Evolutionary conservation across 2,888 invertebrate genomes (phyloP), one percentile per base, ranked within the genome.

Genomic region (Drosophila monieri): DNA sequence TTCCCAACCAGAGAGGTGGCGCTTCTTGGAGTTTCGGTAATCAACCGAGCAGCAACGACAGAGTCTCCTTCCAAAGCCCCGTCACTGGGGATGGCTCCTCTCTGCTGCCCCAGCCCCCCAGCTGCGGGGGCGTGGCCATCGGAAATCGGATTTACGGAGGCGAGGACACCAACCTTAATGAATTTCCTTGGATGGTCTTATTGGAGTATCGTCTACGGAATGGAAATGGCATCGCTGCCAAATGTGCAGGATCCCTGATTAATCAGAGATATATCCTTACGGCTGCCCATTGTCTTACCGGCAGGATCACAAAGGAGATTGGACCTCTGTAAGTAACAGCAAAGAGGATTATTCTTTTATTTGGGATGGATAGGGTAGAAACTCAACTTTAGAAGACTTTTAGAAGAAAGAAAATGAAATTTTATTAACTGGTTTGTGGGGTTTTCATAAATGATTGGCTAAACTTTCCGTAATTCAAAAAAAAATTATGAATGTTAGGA

Each of bases 101-200:
- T 6, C 18, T 78, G 3, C 48, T 90, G 37, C 90, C 90, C 12
- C 80, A 76, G 58, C 86, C 89, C 1, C 90, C 90, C 0, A 76
- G 75, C 1, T 91, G 91, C 46, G 91, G 91, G 2, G 88, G 88
- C 12, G 88, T 90, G 15, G 88, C 89, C 32, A 87, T 91, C 46
- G 91, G 91, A 21, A 93, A 94, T 78, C 92, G 93, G 72, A 94
- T 95, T 62, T 93, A 93, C 21, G 95, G 95, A 1, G 95, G 95
- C 2, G 91, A 91, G 18, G 88, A 90, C 61, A 91, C 94, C 0
- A 93, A 93, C 0, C 89, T 95, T 0, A 93, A 93, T 64, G 95
- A 95, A 76, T 94, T 94, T 76, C 95, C 95, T 0, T 95, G 95
- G 95, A 94, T 95, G 93, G 93, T 92, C 0, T 89, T 95, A n/a